Conservation (phyloP, 2,113 vertebrate species). For the Taxidea taxus region DNA sequence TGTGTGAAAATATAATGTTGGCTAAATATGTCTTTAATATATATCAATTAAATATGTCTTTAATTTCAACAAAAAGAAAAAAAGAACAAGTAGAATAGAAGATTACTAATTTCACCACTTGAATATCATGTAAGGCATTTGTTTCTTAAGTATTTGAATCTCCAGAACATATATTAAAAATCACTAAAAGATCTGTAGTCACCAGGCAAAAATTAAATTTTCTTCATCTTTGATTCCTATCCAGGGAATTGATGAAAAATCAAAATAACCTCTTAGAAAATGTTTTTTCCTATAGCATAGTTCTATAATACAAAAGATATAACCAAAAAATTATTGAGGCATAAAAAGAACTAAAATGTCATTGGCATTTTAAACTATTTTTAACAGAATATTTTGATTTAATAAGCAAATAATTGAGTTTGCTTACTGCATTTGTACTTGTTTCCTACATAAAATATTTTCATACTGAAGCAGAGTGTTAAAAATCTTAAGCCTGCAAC, state of each 20-base stretch:
- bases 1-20: background rate
- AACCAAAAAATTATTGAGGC: background rate
- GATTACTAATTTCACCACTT: background rate
- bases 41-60: background rate
- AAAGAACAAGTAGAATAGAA: background rate
- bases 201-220: slow-evolving; percentile 7
- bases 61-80: background rate
- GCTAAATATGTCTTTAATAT: background rate
- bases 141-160: background rate
- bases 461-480: background rate
- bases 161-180: background rate
- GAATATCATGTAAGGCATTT: background rate
- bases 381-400: background rate
- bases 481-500: background rate
- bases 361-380: slow-evolving; percentile 8
- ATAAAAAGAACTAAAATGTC: background rate
- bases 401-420: background rate
- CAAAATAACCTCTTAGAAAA: background rate
- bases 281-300: background rate
- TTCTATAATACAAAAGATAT: background rate
- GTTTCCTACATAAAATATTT: background rate
- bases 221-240: background rate
- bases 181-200: background rate
- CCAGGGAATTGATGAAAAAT: background rate
- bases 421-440: background rate